Evolutionary conservation across 2,113 vertebrate genomes (phyloP).

Genomic region (Tragelaphus buxtoni): DNA sequence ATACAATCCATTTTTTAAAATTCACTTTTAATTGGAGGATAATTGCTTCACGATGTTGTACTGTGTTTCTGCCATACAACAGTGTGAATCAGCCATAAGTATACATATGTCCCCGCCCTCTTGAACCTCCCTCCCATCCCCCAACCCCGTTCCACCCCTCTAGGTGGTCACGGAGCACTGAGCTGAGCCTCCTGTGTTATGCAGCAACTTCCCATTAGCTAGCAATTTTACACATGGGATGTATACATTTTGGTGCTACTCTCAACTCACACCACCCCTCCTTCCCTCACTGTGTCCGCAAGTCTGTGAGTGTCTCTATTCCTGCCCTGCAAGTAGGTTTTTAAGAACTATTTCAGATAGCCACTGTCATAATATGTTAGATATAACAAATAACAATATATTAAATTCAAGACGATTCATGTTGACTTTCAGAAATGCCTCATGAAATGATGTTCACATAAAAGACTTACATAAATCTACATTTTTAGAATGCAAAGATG

Average conservation of each 20-base stretch:
- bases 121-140: background rate
- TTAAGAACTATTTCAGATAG: background rate
- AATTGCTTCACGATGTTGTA: background rate
- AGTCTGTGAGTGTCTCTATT: background rate
- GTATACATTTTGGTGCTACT: background rate
- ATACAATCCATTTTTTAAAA: background rate
- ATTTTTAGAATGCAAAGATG: background rate
- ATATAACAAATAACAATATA: background rate
- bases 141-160: background rate
- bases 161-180: background rate
- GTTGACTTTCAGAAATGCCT: background rate
- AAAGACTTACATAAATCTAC: background rate
- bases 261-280: background rate
- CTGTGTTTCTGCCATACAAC: background rate
- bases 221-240: background rate
- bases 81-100: background rate
- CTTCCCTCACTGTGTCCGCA: background rate
- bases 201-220: background rate
- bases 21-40: background rate
- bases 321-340: background rate
- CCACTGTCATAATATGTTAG: background rate
- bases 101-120: background rate
- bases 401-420: background rate
- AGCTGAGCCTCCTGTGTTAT: background rate
- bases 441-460: background rate